These are phyloP conservation scores for Agriopis leucophaearia DNA, from an alignment of 2,888 invertebrate species.

Conservation along the genomic window DNA sequence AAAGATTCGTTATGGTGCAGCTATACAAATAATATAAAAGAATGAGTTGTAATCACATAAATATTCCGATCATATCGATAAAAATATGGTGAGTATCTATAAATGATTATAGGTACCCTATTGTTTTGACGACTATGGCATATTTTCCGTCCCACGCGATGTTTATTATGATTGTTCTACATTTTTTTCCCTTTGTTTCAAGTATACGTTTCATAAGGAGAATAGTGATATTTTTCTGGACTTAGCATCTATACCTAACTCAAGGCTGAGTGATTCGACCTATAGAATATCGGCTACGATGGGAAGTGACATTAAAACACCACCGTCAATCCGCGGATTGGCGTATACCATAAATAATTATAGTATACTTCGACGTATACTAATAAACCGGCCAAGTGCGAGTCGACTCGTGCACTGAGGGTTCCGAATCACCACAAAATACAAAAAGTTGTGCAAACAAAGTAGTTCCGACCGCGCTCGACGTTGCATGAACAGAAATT, in stretches of 20 bases:
- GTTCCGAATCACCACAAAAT: too few relatives aligned
- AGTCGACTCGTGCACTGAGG: too few relatives aligned
- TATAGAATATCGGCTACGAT: too few relatives aligned
- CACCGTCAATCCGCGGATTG: too few relatives aligned
- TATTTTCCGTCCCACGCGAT: slow-evolving; percentile 12
- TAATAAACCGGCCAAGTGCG: too few relatives aligned
- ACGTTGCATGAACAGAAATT: too few relatives aligned
- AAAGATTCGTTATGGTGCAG: slow-evolving; percentile 19
- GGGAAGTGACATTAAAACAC: too few relatives aligned
- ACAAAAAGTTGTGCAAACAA: too few relatives aligned
- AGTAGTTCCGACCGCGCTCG: too few relatives aligned
- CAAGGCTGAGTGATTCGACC: too few relatives aligned
- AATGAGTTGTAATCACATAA: background rate
- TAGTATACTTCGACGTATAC: too few relatives aligned
- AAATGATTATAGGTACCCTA: background rate
- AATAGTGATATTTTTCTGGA: background rate
- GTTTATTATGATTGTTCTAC: slow-evolving; percentile 18
- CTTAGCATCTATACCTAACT: background rate
- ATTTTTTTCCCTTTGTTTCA: slow-evolving; percentile 1
- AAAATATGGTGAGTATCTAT: background rate
- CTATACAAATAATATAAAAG: slow-evolving; percentile 7
- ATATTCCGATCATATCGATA: background rate
- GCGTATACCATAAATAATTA: too few relatives aligned
- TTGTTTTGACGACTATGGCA: slow-evolving; percentile 4
- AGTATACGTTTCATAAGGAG: background rate